Evolutionary conservation across 2,888 invertebrate species (phyloP).

Genomic region (Pterobdella sp.): DNA sequence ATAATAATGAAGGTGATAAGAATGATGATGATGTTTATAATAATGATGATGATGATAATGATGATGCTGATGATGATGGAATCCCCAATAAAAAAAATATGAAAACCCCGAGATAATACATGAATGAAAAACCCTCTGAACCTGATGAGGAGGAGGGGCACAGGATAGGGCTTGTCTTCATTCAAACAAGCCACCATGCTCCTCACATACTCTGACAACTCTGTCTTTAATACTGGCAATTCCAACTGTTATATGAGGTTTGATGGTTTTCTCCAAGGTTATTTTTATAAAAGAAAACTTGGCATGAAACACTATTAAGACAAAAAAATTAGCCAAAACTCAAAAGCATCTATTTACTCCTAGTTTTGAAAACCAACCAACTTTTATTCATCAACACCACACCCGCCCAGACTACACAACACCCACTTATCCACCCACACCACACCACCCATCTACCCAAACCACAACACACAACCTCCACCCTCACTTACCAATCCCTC

Average conservation of each 20-base stretch:
- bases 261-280: not conserved
- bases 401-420: not conserved
- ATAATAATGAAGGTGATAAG: not conserved
- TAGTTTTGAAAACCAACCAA: not conserved
- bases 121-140: constrained; percentile 45
- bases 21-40: not conserved
- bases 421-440: not conserved
- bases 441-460: not conserved
- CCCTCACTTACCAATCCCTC: constrained; percentile 40
- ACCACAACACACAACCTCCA: not conserved
- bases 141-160: constrained; percentile 73
- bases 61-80: not conserved
- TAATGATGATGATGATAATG: not conserved
- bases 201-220: constrained; percentile 67
- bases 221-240: constrained; percentile 65
- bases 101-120: not conserved
- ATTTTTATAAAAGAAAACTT: not conserved
- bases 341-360: not conserved
- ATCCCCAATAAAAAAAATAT: not conserved
- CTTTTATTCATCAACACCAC: not conserved
- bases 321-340: too few species aligned
- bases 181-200: constrained; percentile 74
- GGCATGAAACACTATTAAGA: too few species aligned
- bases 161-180: constrained; percentile 72
- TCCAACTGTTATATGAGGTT: constrained; percentile 30